These are phyloP conservation scores for Tupaia tana DNA, from an alignment of 2,113 vertebrate species.

Conservation along the genomic window DNA sequence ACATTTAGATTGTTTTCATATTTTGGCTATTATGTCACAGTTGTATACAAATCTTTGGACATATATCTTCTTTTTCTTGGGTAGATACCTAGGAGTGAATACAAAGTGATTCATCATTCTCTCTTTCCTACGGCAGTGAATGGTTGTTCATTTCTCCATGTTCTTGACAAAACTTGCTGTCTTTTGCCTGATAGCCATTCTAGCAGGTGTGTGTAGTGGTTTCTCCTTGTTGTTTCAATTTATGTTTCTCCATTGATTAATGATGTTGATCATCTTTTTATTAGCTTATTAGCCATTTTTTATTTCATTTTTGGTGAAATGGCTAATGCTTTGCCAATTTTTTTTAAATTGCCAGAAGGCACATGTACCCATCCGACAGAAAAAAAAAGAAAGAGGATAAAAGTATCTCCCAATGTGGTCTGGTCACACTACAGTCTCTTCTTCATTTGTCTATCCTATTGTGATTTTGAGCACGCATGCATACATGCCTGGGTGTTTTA, in stretches of 20 bases:
- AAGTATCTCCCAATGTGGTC: too few species aligned
- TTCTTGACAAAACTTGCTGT: not conserved
- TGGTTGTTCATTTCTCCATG: not conserved
- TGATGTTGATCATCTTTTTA: not conserved
- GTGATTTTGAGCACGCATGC: too few species aligned
- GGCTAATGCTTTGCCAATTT: not conserved
- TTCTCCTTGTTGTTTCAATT: constrained; percentile 30
- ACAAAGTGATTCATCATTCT: not conserved
- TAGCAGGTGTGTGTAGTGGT: not conserved
- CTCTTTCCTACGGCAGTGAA: not conserved
- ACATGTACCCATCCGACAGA: too few species aligned
- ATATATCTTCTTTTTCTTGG: not conserved
- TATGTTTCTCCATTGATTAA: not conserved
- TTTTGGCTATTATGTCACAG: not conserved
- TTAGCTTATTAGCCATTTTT: constrained; percentile 29
- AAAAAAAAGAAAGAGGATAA: too few species aligned
- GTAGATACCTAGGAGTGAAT: not conserved
- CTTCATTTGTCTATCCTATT: too few species aligned
- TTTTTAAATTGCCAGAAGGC: too few species aligned
- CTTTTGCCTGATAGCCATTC: not conserved
- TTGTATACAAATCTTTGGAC: not conserved
- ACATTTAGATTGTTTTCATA: not conserved
- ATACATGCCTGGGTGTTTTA: too few species aligned
- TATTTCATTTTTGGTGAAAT: constrained; percentile 34
- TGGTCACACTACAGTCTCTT: too few species aligned